These are phyloP conservation scores for Macrochelys suwanniensis DNA, from an alignment of 2,797 vertebrate species.

Conservation along the genomic window DNA sequence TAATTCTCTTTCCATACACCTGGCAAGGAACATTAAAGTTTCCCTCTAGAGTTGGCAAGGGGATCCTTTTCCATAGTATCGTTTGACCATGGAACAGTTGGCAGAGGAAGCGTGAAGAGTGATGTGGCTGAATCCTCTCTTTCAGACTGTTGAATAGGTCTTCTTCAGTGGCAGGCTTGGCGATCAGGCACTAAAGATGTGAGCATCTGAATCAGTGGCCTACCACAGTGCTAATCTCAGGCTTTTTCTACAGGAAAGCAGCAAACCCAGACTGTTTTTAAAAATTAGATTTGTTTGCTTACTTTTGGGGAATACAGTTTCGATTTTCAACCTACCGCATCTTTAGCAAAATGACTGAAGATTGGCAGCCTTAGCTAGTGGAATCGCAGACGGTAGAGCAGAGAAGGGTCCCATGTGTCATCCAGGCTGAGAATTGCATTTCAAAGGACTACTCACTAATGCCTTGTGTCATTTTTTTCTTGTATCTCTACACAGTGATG, in stretches of 20 bases:
- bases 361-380: background rate
- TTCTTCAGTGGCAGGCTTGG: slow-evolving; percentile 29
- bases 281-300: background rate
- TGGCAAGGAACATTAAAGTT: slow-evolving; percentile 29
- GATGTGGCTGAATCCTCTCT: slow-evolving; percentile 48
- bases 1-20: slow-evolving; percentile 46
- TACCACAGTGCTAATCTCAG: background rate
- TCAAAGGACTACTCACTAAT: background rate
- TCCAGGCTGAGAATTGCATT: background rate
- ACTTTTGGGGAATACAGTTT: background rate
- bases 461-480: background rate
- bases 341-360: background rate
- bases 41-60: slow-evolving; percentile 40
- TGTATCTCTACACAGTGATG: background rate
- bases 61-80: slow-evolving; percentile 53
- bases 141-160: slow-evolving; percentile 10
- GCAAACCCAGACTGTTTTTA: background rate
- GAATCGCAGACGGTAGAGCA: background rate
- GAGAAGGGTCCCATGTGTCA: background rate
- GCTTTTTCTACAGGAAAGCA: background rate
- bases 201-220: background rate
- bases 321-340: background rate
- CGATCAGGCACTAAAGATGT: background rate
- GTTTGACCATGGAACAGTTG: slow-evolving; percentile 54
- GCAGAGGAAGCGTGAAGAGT: slow-evolving; percentile 45